Evolutionary conservation across 2,888 invertebrate species (phyloP).

Genomic region (Acleris emargana): DNA sequence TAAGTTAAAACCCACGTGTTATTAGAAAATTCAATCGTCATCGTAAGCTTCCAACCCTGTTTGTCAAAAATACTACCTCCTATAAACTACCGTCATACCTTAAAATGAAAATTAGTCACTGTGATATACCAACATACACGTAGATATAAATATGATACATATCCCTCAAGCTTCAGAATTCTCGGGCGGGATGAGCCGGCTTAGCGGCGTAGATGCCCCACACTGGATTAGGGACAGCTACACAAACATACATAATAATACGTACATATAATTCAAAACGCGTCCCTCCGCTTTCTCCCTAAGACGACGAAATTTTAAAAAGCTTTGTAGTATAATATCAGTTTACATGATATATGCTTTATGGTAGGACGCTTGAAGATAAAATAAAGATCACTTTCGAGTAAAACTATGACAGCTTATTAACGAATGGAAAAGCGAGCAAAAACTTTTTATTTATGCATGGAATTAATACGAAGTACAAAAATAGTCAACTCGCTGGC

Average conservation of each 20-base stretch:
- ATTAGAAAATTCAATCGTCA: background rate
- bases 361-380: too few relatives aligned
- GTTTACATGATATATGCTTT: too few relatives aligned
- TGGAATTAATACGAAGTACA: too few relatives aligned
- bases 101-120: background rate
- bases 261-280: background rate
- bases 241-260: background rate
- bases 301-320: background rate
- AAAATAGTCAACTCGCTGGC: too few relatives aligned
- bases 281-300: background rate
- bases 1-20: too few relatives aligned
- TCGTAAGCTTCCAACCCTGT: background rate
- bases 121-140: background rate
- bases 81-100: too few relatives aligned
- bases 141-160: background rate
- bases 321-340: background rate
- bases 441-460: too few relatives aligned
- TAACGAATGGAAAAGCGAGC: too few relatives aligned
- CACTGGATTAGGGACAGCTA: constrained; percentile 21
- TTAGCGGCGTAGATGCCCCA: constrained; percentile 28
- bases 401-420: too few relatives aligned
- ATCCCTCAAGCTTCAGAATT: constrained; percentile 21
- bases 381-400: too few relatives aligned
- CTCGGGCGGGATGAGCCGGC: constrained; percentile 25
- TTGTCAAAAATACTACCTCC: too few relatives aligned